These are phyloP conservation scores for Acrossocheilus wenchowensis DNA, from an alignment of 2,797 vertebrate species.

Conservation along the genomic window DNA sequence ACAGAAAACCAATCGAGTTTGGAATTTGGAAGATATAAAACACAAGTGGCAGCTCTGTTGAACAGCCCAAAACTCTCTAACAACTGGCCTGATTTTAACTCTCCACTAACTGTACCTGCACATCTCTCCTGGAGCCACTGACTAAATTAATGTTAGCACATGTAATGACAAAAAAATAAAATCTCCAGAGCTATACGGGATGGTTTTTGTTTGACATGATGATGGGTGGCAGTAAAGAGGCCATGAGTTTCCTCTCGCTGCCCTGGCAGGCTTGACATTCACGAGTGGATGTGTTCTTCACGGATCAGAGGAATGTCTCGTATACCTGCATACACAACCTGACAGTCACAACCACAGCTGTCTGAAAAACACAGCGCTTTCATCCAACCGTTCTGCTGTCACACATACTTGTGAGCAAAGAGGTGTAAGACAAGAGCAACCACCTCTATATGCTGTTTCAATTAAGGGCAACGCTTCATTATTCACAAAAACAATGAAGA, in stretches of 20 bases:
- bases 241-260: neutral
- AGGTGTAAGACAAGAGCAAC: neutral
- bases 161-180: neutral
- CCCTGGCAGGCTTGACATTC: slow-evolving; percentile 11
- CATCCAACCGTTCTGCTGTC: neutral
- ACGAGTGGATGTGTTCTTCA: slow-evolving; percentile 25
- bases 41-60: too few species aligned
- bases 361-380: neutral
- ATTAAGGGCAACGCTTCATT: neutral
- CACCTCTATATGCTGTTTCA: neutral
- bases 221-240: neutral
- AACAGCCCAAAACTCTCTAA: too few species aligned
- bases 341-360: slow-evolving; percentile 21
- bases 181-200: neutral
- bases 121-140: neutral
- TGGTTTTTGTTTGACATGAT: neutral
- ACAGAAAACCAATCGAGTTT: too few species aligned
- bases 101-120: neutral
- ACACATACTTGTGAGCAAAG: neutral
- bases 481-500: neutral
- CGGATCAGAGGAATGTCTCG: slow-evolving; percentile 23
- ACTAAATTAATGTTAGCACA: neutral
- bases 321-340: slow-evolving; percentile 10
- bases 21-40: too few species aligned
- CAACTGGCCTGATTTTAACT: too few species aligned